These are phyloP conservation scores for Podarcis muralis DNA, from an alignment of 2,113 vertebrate species.

Conservation along the genomic window DNA sequence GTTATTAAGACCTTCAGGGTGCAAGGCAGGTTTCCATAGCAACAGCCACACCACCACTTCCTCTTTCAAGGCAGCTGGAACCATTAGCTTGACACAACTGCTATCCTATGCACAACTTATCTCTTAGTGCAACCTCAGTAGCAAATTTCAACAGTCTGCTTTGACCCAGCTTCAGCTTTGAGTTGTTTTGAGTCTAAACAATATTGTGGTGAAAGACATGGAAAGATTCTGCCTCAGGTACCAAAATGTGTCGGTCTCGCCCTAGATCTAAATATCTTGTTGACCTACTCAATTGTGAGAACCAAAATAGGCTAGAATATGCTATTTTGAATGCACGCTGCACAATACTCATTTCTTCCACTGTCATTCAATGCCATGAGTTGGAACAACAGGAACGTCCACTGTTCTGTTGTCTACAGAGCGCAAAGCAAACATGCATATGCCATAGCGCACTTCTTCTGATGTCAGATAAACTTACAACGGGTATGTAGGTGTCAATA, in stretches of 20 bases:
- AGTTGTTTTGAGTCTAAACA: neutral
- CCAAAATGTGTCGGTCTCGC: neutral
- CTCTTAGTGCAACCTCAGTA: neutral
- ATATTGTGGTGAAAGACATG: neutral
- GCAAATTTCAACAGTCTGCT: neutral
- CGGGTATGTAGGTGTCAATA: neutral
- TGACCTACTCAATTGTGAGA: slow-evolving; percentile 33
- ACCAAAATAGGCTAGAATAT: neutral
- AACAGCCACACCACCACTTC: neutral
- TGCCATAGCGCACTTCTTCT: neutral
- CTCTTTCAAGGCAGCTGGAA: neutral
- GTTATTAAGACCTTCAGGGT: neutral
- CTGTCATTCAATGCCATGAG: slow-evolving; percentile 1
- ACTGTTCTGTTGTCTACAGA: slow-evolving; percentile 30
- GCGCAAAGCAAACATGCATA: accelerated
- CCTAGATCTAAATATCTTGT: slow-evolving; percentile 11
- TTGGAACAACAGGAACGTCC: slow-evolving; percentile 14
- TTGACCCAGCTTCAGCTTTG: no score
- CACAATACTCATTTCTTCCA: neutral
- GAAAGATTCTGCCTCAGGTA: no score
- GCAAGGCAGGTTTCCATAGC: neutral
- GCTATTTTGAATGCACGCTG: no score
- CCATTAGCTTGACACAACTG: neutral
- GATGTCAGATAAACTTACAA: neutral
- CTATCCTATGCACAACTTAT: neutral